Percentiles rank a stretch among this genome's conserved stretches.
phyloP scores from a whole-genome alignment of 2,888 invertebrate genomes.

The Platerodrilus igneus region DNA sequence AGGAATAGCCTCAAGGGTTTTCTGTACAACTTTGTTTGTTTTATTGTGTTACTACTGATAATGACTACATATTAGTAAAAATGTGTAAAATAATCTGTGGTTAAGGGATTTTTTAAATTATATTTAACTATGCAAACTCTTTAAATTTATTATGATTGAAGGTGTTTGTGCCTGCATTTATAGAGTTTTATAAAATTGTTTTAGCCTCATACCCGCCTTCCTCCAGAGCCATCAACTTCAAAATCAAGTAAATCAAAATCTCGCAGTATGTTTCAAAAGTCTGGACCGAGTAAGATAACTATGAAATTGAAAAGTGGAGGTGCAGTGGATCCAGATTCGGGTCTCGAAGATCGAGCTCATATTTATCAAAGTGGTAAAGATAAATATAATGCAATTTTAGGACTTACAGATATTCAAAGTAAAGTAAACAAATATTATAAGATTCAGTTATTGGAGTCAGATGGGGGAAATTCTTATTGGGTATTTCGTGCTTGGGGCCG shows the following conservation, averaged over 20 bases:
- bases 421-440: conserved; percentile 95
- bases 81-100: no score
- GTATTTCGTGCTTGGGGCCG: conserved; percentile 77
- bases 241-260: conserved; percentile 39
- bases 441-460: conserved; percentile 79
- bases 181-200: conserved; percentile 22
- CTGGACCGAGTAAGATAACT: conserved; percentile 58
- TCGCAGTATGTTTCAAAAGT: conserved; percentile 47
- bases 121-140: no score
- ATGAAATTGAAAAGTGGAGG: conserved; percentile 74
- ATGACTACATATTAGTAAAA: no score
- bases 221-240: conserved; percentile 35
- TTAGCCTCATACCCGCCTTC: conserved; percentile 41
- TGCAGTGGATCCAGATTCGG: conserved; percentile 90
- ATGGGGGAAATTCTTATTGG: conserved; percentile 52
- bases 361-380: conserved; percentile 59
- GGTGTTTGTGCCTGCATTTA: conserved; percentile 9
- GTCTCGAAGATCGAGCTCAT: conserved; percentile 71
- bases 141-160: no score
- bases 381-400: conserved; percentile 76
- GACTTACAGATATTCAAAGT: conserved; percentile 77
- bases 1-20: no score
- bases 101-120: no score
- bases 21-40: no score
- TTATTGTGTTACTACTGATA: no score